Evolutionary conservation across 1,140 invertebrate genomes (phyloP).

Genomic region (Zaprionus inermis): DNA sequence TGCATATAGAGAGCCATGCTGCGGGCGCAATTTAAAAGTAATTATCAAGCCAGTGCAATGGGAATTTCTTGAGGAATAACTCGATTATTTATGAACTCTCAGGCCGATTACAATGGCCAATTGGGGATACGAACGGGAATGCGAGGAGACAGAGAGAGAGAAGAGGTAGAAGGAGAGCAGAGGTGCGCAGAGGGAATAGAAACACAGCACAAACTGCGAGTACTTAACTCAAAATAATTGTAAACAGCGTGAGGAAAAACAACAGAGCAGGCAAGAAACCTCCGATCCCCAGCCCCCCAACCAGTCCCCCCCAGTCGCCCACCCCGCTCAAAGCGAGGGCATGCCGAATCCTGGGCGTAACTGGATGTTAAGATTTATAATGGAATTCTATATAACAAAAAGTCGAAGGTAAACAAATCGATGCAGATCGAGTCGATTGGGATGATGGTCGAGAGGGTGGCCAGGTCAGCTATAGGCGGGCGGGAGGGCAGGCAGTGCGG

Average conservation of each 20-base stretch:
- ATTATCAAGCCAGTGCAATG: conserved; percentile 34
- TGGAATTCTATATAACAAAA: conserved; percentile 35
- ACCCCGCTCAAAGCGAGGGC: conserved; percentile 10
- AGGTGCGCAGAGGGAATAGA: neutral
- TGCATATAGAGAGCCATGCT: neutral
- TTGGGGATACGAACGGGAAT: neutral
- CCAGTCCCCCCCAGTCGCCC: conserved; percentile 9
- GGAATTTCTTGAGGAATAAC: conserved; percentile 23
- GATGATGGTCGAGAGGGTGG: neutral
- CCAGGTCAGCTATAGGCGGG: conserved; percentile 25
- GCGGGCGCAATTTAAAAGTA: conserved; percentile 21
- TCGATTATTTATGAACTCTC: neutral
- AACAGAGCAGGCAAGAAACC: conserved; percentile 30
- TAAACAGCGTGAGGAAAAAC: conserved; percentile 65
- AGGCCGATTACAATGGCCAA: neutral
- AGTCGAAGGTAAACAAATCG: conserved; percentile 60
- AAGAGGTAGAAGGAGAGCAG: neutral
- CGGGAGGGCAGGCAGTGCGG: conserved; percentile 39
- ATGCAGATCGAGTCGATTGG: neutral
- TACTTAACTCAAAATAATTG: conserved; percentile 75
- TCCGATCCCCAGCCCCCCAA: neutral
- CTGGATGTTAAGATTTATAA: conserved; percentile 73
- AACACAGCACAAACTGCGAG: conserved; percentile 27
- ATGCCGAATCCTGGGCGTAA: conserved; percentile 60
- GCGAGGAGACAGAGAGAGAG: neutral